Conservation (phyloP, 2,888 invertebrate species). For the Vanessa cardui region DNA sequence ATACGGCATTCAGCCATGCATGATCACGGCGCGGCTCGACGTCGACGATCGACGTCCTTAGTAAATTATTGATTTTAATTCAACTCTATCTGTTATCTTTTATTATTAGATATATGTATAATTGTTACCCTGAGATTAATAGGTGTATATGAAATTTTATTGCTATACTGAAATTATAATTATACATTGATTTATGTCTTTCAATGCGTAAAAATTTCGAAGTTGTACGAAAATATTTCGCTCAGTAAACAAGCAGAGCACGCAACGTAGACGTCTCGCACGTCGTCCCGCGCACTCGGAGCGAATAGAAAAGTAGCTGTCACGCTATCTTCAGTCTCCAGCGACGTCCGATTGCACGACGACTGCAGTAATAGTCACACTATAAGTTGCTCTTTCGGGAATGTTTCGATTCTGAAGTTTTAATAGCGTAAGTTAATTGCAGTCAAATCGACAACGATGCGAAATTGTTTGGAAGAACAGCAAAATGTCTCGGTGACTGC, state of each 20-base stretch:
- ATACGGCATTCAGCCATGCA: neutral
- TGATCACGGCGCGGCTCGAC: neutral
- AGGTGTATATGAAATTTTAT: too few species aligned
- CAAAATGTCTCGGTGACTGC: too few species aligned
- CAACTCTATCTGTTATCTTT: neutral
- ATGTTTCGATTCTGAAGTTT: neutral
- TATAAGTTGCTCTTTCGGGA: too few species aligned
- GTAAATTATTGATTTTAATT: neutral
- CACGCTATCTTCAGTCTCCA: slow-evolving; percentile 13
- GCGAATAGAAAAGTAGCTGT: slow-evolving; percentile 15
- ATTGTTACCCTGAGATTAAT: too few species aligned
- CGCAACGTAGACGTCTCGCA: neutral
- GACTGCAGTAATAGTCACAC: neutral
- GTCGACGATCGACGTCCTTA: too few species aligned
- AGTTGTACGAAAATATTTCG: neutral
- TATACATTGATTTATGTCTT: too few species aligned
- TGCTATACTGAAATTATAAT: too few species aligned
- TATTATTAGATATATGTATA: too few species aligned
- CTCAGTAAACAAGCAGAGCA: neutral
- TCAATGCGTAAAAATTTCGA: neutral
- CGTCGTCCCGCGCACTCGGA: slow-evolving; percentile 9
- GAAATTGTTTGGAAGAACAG: too few species aligned
- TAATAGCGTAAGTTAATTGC: too few species aligned
- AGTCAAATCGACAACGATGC: too few species aligned
- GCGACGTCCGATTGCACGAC: neutral